These are phyloP conservation scores for Caenorhabditis macrosperma DNA, from an alignment of 2,888 invertebrate species.

Conservation along the genomic window DNA sequence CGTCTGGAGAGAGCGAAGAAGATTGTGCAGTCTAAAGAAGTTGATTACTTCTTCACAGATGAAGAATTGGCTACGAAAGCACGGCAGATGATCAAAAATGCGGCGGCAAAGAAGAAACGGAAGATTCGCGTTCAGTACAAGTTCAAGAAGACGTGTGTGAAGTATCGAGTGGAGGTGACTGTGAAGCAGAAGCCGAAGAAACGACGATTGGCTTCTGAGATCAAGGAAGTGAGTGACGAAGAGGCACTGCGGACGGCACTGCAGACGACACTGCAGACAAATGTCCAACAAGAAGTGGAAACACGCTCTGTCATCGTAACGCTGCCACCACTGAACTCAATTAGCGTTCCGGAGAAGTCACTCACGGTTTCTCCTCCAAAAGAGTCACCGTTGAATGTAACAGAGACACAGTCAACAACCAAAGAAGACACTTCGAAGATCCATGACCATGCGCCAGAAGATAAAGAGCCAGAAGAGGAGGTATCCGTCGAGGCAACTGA, in stretches of 20 bases:
- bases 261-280: no score
- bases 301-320: no score
- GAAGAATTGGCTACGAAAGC: neutral
- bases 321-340: no score
- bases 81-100: neutral
- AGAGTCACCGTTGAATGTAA: no score
- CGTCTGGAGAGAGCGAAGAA: conserved; percentile 11
- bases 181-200: neutral
- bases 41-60: neutral
- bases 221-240: neutral
- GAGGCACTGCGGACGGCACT: no score
- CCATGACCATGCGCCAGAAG: neutral
- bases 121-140: conserved; percentile 40
- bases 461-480: neutral
- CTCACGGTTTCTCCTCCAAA: no score
- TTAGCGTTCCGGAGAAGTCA: no score
- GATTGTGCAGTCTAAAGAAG: neutral
- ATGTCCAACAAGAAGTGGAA: no score
- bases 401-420: no score
- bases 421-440: neutral
- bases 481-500: neutral
- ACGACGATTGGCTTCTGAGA: neutral
- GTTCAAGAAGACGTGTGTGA: conserved; percentile 41
- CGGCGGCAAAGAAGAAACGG: neutral
- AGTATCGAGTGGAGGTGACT: conserved; percentile 34